Conservation (phyloP, 2,797 vertebrate species). For the Gallinago stenura region DNA sequence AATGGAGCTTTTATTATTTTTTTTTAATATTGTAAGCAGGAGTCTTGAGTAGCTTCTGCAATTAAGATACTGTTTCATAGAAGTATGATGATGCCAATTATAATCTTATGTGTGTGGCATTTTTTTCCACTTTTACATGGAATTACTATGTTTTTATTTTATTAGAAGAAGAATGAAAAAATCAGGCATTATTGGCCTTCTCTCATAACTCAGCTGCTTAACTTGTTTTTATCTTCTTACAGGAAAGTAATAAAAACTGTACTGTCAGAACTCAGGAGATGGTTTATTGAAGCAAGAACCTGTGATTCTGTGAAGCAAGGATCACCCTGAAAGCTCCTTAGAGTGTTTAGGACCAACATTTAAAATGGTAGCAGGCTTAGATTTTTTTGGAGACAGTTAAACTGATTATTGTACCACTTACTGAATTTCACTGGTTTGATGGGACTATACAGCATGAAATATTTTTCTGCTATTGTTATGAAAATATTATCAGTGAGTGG, state of each 20-base stretch:
- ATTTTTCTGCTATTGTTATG: not conserved
- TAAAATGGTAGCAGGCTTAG: not conserved
- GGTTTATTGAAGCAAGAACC: not conserved
- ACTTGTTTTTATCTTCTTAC: not conserved
- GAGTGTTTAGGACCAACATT: not conserved
- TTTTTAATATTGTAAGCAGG: not conserved
- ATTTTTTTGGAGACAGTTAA: not conserved
- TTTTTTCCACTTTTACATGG: not conserved
- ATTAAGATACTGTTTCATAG: not conserved
- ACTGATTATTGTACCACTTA: not conserved
- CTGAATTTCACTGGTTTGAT: not conserved
- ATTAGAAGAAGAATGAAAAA: not conserved
- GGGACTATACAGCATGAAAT: not conserved
- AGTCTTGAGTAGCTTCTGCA: not conserved
- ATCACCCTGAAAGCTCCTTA: not conserved
- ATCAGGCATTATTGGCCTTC: not conserved
- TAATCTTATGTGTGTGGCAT: not conserved
- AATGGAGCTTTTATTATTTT: not conserved
- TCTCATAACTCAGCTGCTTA: not conserved
- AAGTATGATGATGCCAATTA: not conserved
- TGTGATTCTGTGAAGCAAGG: not conserved
- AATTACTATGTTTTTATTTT: not conserved
- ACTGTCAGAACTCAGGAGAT: not conserved
- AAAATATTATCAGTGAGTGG: not conserved
- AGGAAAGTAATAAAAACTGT: slow-evolving; percentile 13